These are phyloP conservation scores for Caiman crocodilus DNA, from an alignment of 2,797 vertebrate genomes.

Conservation along the genomic window DNA sequence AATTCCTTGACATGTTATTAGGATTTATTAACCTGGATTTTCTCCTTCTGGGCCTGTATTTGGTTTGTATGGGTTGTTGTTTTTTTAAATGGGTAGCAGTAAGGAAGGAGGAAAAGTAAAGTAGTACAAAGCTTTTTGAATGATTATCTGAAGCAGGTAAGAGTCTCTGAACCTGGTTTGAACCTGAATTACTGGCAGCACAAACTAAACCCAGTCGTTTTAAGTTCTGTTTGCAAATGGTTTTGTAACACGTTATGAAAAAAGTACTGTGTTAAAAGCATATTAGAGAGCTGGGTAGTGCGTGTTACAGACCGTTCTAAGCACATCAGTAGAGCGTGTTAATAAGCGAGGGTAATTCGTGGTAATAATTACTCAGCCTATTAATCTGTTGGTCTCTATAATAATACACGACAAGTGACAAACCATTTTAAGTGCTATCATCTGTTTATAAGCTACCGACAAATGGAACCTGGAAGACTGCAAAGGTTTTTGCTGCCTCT, in stretches of 20 bases:
- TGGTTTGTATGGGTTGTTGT: too few relatives aligned
- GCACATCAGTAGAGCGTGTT: background rate
- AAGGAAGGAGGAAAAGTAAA: background rate
- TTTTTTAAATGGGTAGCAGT: too few relatives aligned
- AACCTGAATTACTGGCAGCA: background rate
- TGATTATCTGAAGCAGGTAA: background rate
- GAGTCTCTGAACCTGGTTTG: background rate
- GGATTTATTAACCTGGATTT: background rate
- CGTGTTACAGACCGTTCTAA: background rate
- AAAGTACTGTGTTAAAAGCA: background rate
- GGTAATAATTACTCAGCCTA: background rate
- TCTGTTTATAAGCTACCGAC: background rate
- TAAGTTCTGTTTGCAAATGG: background rate
- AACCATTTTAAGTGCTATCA: background rate
- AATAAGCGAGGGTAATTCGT: background rate
- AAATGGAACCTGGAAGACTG: background rate
- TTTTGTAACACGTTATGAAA: background rate
- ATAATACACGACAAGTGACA: background rate
- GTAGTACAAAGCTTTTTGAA: background rate
- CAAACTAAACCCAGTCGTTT: background rate
- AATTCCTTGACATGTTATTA: background rate
- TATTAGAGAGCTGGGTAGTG: background rate
- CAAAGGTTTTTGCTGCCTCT: background rate
- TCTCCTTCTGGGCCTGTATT: too few relatives aligned
- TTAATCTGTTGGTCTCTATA: background rate